A percentile compares a stretch with the other conserved stretches of the same genome.
Evolutionary conservation across 2,113 vertebrate species (phyloP).

Genomic region (Drymodes brunneopygia): DNA sequence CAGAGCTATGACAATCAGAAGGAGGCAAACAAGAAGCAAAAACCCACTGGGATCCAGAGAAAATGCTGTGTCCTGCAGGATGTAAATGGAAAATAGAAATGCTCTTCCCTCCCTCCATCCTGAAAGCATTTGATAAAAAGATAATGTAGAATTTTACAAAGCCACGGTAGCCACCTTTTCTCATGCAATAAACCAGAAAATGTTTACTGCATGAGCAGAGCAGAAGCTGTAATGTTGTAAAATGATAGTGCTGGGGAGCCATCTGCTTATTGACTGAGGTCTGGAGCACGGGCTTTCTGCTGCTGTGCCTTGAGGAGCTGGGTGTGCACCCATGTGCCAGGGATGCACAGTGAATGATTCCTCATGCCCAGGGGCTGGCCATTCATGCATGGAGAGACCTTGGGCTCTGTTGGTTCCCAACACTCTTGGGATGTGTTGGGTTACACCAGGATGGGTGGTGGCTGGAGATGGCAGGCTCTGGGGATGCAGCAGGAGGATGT

Average conservation of each 20-base stretch:
- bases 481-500: background rate
- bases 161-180: background rate
- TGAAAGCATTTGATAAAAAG: background rate
- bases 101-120: background rate
- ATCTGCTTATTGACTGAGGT: slow-evolving; percentile 52
- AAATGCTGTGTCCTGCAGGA: slow-evolving; percentile 25
- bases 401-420: too few species aligned
- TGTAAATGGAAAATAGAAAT: background rate
- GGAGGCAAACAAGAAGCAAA: slow-evolving; percentile 16
- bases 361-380: rapidly evolving
- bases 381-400: rapidly evolving
- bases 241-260: slow-evolving; percentile 28
- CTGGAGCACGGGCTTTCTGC: background rate
- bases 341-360: background rate
- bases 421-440: too few species aligned
- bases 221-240: slow-evolving; percentile 54
- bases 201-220: slow-evolving; percentile 53
- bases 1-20: slow-evolving; percentile 18
- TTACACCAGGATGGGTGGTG: background rate
- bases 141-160: slow-evolving; percentile 44
- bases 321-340: background rate
- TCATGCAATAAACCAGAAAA: slow-evolving; percentile 49
- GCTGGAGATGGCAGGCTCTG: background rate
- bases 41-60: background rate
- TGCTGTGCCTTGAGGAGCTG: background rate